Evolutionary conservation across 2,797 vertebrate species (phyloP).

Genomic region (Enteromius argenteus): DNA sequence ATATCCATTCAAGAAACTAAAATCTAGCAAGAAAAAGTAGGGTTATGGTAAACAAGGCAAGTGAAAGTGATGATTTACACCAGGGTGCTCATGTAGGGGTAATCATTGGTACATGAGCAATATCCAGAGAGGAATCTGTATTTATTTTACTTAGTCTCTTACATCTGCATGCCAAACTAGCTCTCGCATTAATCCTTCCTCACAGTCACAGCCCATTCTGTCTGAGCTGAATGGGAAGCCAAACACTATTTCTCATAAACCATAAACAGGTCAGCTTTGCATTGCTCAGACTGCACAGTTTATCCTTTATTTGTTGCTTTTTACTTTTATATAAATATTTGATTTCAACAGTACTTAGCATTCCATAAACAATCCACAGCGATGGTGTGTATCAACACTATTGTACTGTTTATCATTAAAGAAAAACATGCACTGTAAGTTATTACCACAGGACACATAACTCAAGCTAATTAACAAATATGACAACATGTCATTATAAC

Average conservation of each 20-base stretch:
- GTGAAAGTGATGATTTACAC: not conserved
- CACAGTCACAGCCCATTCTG: not conserved
- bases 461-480: conserved; percentile 18
- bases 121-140: not conserved
- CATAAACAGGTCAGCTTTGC: conserved; percentile 10
- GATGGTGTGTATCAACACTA: not conserved
- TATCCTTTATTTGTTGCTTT: conserved; percentile 7
- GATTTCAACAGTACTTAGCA: not conserved
- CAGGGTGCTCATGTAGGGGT: not conserved
- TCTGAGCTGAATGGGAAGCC: conserved; percentile 4
- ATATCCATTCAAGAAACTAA: not conserved
- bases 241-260: conserved; percentile 28
- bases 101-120: not conserved
- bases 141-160: conserved; percentile 9
- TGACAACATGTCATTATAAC: not conserved
- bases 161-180: conserved; percentile 15
- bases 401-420: not conserved
- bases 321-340: conserved; percentile 3
- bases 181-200: not conserved
- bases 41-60: not conserved
- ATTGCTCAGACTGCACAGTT: not conserved
- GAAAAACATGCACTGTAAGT: not conserved
- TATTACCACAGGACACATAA: not conserved
- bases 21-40: not conserved
- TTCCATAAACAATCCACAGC: not conserved